Evolutionary conservation across 2,888 invertebrate species (phyloP), one percentile per base, ranked within the genome.

Genomic region (Melanophora roralis): DNA sequence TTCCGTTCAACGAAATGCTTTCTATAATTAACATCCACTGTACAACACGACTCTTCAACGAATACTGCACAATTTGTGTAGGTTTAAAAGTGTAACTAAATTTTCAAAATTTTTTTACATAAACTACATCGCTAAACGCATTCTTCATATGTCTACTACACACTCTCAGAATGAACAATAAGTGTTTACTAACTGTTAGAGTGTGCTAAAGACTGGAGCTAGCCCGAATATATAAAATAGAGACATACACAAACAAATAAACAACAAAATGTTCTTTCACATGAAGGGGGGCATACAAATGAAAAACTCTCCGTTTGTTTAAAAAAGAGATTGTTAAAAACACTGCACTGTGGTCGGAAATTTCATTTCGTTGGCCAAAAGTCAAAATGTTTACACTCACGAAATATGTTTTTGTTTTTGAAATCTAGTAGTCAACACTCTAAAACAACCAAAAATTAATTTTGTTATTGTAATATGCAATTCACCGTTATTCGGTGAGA

Each of bases 21-120:
- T 62, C 4, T 51, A 40, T 21, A 51, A 51, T 34, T 51, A 45
- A 16, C 85, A 85, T 81, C 87, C 86, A 84, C 27, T 6, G 84
- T 84, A 82, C 84, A 6, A 84, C 86, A 85, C 86, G 86, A 84
- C 85, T 83, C 79, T 84, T 83, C 84, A 83, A 83, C 75, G 75
- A 81, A 79, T 85, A 86, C 85, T 86, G 85, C 86, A 74, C 78
- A 69, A 67, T 60, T 43, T 82, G 16, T 38, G 65, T 34, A 84
- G 82, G 83, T 82, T 60, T 16, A 79, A 77, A 65, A 65, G 45
- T 79, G 38, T 27, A 27, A 65, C 74, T 65, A 40, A 69, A 60
- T 47, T 75, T 36, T 3, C 45, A 64, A 72, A 53, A 32, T n/a
- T 11, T 16, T 34, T 51, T 62, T 45, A 51, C 38, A 47, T 27